Conservation (phyloP, 2,888 invertebrate genomes). For the Serrognathus titanus region DNA sequence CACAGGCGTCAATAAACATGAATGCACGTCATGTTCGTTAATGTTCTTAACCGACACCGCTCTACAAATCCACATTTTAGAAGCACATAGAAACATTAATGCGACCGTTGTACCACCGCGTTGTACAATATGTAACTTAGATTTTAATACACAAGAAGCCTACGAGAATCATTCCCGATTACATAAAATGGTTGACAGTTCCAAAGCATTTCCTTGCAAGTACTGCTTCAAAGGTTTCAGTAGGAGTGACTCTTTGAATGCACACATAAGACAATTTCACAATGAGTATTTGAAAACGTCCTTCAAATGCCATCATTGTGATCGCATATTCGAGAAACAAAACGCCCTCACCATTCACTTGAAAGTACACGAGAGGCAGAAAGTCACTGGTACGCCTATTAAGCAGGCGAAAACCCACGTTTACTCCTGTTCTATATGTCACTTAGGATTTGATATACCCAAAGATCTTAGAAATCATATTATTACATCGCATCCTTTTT, state of each 20-base stretch:
- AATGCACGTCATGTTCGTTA: conserved; percentile 36
- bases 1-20: conserved; percentile 33
- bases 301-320: conserved; percentile 64
- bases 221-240: conserved; percentile 63
- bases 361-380: conserved; percentile 58
- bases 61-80: conserved; percentile 44
- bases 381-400: conserved; percentile 20
- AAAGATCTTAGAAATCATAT: conserved; percentile 46
- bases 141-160: conserved; percentile 59
- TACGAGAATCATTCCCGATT: conserved; percentile 56
- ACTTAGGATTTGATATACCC: conserved; percentile 43
- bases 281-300: conserved; percentile 34
- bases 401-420: conserved; percentile 7
- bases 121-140: conserved; percentile 60
- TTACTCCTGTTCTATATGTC: conserved; percentile 59
- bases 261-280: conserved; percentile 62
- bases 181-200: conserved; percentile 49
- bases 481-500: conserved; percentile 45
- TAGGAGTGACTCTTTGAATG: conserved; percentile 59
- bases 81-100: conserved; percentile 42
- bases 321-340: conserved; percentile 60
- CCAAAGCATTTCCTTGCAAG: conserved; percentile 49
- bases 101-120: conserved; percentile 37
- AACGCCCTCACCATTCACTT: conserved; percentile 61
- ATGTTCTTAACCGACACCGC: conserved; percentile 42